Base-by-base conservation (phyloP, 2,888 invertebrate genomes). In the Brachypalpus laphriformis region DNA sequence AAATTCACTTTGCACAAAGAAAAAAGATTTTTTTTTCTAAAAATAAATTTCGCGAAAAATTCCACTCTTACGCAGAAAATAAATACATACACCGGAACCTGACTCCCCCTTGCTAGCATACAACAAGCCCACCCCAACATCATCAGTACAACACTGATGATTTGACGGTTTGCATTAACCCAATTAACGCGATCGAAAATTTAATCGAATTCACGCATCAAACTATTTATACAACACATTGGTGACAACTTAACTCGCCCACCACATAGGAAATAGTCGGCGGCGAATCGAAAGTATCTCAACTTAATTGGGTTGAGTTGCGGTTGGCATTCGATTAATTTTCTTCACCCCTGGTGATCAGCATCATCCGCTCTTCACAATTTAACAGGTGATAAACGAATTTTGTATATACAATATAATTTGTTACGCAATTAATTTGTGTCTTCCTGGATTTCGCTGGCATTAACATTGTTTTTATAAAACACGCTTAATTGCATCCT, bases 111-210 rank as follows among this genome's bases (percentile, higher is more conserved):
- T 5, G 5, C 7, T 5, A 25, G 6, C 22, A n/a, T 11, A 5
- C 16, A 37, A 22, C 47, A 16, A 42, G 8, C 25, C 28, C 63
- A 63, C n/a, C n/a, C n/a, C 20, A 61, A 28, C 47, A 51, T 49
- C 28, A 57, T 4, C 34, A 31, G 20, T 18, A 47, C 11, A 14
- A n/a, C n/a, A n/a, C n/a, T n/a, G n/a, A n/a, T n/a, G 25, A 25
- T 25, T 25, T 47, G 61, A 11, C 20, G 16, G 20, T 71, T 7
- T 65, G 37, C 40, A 40, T 63, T 78, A 78, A 78, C 71, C 71
- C 71, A 78, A 65, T 71, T 78, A 71, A 40, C 5, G 47, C 49
- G 63, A 71, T 78, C 61, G 63, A 57, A 56, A 25, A 63, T 71
- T 71, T 78, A 71, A 65, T 78, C 47, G 71, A 56, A 71, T 22